These are phyloP conservation scores for Athrips mouffetella DNA, from an alignment of 2,888 invertebrate species.

Conservation along the genomic window DNA sequence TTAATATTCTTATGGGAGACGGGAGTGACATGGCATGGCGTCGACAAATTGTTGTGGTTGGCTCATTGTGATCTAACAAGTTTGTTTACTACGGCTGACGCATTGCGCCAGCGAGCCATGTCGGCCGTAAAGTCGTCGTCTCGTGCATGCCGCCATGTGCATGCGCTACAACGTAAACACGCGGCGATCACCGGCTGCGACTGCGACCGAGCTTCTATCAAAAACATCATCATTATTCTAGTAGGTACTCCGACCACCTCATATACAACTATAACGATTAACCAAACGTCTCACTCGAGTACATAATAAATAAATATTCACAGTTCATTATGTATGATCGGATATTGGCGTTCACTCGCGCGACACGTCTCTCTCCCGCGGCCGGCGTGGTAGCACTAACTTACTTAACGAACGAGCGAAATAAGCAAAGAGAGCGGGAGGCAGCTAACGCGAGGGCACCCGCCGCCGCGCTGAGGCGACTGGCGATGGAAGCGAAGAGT, in stretches of 20 bases:
- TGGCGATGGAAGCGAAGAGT: too few relatives aligned
- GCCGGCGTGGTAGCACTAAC: constrained; percentile 57
- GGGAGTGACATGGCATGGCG: neutral
- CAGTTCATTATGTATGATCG: constrained; percentile 47
- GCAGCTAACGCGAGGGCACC: constrained; percentile 48
- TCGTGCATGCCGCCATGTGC: constrained; percentile 41
- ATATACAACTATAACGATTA: constrained; percentile 29
- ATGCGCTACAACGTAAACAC: constrained; percentile 54
- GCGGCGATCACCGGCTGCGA: constrained; percentile 29
- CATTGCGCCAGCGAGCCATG: constrained; percentile 48
- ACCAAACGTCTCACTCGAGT: constrained; percentile 38
- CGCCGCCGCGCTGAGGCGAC: constrained; percentile 34
- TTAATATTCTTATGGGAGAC: neutral
- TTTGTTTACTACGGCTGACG: constrained; percentile 54
- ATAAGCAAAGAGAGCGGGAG: constrained; percentile 51
- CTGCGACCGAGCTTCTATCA: constrained; percentile 37
- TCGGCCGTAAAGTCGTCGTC: constrained; percentile 18
- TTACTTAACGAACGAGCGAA: too few relatives aligned
- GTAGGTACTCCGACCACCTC: constrained; percentile 10
- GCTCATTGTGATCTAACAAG: constrained; percentile 23
- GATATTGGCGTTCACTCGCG: constrained; percentile 35
- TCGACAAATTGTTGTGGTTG: neutral
- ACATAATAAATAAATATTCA: constrained; percentile 43
- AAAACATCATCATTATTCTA: constrained; percentile 16
- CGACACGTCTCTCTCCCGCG: constrained; percentile 57